Conservation (phyloP, 2,888 invertebrate genomes). For the Macrophya annulata region DNA sequence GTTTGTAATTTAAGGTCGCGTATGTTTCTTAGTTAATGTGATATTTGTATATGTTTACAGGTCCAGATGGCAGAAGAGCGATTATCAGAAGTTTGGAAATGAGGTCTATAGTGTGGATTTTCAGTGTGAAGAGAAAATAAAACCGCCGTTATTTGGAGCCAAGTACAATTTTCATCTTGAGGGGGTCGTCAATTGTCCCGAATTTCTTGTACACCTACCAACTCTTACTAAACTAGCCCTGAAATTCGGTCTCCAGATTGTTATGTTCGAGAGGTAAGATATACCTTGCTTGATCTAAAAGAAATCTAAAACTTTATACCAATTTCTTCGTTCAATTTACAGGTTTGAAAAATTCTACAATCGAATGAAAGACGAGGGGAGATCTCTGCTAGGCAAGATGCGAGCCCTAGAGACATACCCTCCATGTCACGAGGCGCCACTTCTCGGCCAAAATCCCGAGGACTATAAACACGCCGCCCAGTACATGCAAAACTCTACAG, state of each 20-base stretch:
- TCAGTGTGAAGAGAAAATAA: slow-evolving; percentile 83
- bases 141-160: slow-evolving; percentile 95
- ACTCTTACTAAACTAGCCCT: slow-evolving; percentile 88
- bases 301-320: slow-evolving; percentile 73
- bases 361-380: slow-evolving; percentile 83
- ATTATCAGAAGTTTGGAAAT: slow-evolving; percentile 87
- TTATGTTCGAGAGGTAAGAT: slow-evolving; percentile 83
- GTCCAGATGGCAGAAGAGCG: slow-evolving; percentile 83
- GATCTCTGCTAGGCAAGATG: slow-evolving; percentile 87
- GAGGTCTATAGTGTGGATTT: slow-evolving; percentile 89
- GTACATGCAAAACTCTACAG: slow-evolving; percentile 79
- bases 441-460: slow-evolving; percentile 83
- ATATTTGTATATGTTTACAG: slow-evolving; percentile 65
- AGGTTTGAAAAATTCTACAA: slow-evolving; percentile 91
- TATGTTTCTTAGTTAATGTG: slow-evolving; percentile 16
- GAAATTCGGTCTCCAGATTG: slow-evolving; percentile 87
- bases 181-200: slow-evolving; percentile 98
- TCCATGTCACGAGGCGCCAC: slow-evolving; percentile 80
- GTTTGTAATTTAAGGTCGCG: background rate
- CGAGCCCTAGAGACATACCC: slow-evolving; percentile 92
- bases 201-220: slow-evolving; percentile 97
- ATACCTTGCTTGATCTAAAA: background rate
- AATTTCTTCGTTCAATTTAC: slow-evolving; percentile 66
- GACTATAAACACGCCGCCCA: slow-evolving; percentile 89
- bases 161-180: slow-evolving; percentile 98